Conservation (phyloP, 2,797 vertebrate genomes). For the Muraenolepis orangiensis region DNA sequence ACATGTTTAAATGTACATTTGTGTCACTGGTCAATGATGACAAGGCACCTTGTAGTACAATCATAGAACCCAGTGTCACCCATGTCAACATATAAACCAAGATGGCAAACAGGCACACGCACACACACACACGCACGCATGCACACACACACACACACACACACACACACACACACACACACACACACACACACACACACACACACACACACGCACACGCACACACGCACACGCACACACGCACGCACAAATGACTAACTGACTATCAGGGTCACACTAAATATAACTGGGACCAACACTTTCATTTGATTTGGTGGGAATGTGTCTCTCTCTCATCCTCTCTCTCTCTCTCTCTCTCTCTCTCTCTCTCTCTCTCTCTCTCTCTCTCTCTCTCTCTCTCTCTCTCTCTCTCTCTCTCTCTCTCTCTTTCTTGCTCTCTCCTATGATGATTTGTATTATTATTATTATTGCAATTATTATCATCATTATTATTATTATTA, state of each 20-base stretch:
- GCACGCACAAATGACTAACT: conserved; percentile 23
- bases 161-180: conserved; percentile 15
- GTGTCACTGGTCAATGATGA: not conserved
- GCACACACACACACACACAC: not conserved
- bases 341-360: not conserved
- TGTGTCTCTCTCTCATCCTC: no score
- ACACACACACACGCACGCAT: conserved; percentile 13
- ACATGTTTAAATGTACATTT: not conserved
- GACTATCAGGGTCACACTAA: conserved; percentile 35
- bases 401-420: no score
- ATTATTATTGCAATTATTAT: not conserved
- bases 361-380: not conserved
- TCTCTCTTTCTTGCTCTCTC: not conserved
- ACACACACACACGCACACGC: conserved; percentile 2
- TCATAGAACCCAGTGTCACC: not conserved
- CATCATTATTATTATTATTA: not conserved
- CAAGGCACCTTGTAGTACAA: not conserved
- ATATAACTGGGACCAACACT: conserved; percentile 35
- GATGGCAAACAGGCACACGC: not conserved
- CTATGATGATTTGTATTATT: not conserved
- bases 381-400: not conserved
- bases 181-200: conserved; percentile 17
- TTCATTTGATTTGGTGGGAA: not conserved
- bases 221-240: conserved; percentile 1
- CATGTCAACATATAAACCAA: no score